Base-by-base conservation (phyloP, 1,140 invertebrate genomes). In the Amyelois transitella region DNA sequence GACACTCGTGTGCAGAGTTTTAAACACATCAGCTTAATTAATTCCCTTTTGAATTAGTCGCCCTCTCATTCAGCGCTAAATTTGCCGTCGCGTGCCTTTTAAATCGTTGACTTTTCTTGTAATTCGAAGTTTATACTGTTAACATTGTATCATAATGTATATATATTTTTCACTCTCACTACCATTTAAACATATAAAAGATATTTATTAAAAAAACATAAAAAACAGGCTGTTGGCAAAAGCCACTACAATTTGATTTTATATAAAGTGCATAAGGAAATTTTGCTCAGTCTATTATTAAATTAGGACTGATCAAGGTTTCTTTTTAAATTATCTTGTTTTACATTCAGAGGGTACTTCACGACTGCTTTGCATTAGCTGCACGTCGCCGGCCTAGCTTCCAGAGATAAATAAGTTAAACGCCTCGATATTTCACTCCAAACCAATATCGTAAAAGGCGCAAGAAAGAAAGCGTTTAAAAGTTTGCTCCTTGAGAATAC, bases 351-450 rank as follows among this genome's bases (percentile, higher is more conserved):
- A 25, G 25, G 53, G 61, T 63, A 62, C 57, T 64, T 62, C 45
- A 12, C 24, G 18, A 49, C 50, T 24, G 18, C 22, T 76, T 72
- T 66, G 59, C 65, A 79, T 72, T 75, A 61, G 58, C 57, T 58
- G 63, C 76, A 77, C 76, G 76, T 77, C 60, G 47, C 28, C 65
- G 65, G 64, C 64, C 62, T 76, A 62, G 62, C 66, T 65, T 67
- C 62, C 62, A 55, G 58, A 72, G 67, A 77, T 79, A 77, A 79
- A 79, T 77, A 79, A 69, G 72, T 77, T 75, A 77, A 68, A 68
- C 57, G 61, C 51, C 52, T 53, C 66, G 66, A 79, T 79, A 77
- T 79, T 79, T 79, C 70, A 73, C 68, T 79, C 69, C 28, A 52
- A 75, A 70, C 68, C 76, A 79, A 79, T 79, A 70, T 73, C 69